Base-by-base conservation (phyloP, 2,797 vertebrate genomes). In the Micromesistius poutassou region DNA sequence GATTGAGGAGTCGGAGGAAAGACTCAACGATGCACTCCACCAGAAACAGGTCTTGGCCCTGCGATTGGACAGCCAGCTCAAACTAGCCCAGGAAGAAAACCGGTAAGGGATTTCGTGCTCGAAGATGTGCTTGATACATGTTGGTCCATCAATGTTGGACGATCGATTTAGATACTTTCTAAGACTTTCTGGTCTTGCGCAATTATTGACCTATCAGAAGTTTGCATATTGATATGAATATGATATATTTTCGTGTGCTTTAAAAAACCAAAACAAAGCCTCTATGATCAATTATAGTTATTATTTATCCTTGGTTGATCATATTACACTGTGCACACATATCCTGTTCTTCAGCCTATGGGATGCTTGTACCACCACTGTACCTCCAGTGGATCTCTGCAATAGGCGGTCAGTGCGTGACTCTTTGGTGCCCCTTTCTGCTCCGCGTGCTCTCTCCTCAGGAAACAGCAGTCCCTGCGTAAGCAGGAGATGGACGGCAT, bases 401-500 rank as follows among this genome's bases (percentile, higher is more conserved):
- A 19, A 19, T 19, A 5, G 22, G 28, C 10, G 13, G 25, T 71
- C 68, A 68, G 73, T 74, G 4, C 30, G n/a, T 13, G 80, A 8
- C 79, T 16, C 1, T n/a, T n/a, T n/a, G n/a, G n/a, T 75, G 35
- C 31, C 55, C 7, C 22, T 70, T 28, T 68, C 62, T 10, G 35
- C 66, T 71, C 5, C 77, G 74, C n/a, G n/a, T n/a, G n/a, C n/a
- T n/a, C 83, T 71, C 75, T 2, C 3, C 62, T 9, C 91, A 99
- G 98, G 88, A 98, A 97, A 90, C 96, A 97, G 82, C 97, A 98
- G 85, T 91, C 92, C 79, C 84, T 98, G 79, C 94, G 96, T 90
- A 99, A 97, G 87, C 96, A 98, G 87, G 98, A 99, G 93, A 97
- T 98, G 96, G 97, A 98, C 86, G 89, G 94, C 72, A 95, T 99